Evolutionary conservation across 1,140 invertebrate genomes (phyloP).

Genomic region (Heliconius hewitsoni): DNA sequence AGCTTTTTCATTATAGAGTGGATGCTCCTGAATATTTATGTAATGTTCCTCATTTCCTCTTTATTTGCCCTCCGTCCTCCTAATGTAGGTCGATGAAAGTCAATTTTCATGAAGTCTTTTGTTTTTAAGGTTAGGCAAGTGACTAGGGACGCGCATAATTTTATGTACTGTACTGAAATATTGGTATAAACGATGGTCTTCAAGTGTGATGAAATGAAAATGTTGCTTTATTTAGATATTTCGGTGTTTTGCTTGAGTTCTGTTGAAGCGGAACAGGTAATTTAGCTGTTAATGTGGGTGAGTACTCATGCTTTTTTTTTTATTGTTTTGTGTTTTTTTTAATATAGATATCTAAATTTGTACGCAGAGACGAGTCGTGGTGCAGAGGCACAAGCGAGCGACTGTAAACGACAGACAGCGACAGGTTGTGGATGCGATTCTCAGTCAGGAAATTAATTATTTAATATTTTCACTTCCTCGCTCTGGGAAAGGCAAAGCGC

Average conservation of each 20-base stretch:
- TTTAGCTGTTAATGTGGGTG: background rate
- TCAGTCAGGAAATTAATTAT: no score
- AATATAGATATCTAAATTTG: background rate
- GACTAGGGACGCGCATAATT: slow-evolving; percentile 42
- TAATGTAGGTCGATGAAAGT: slow-evolving; percentile 47
- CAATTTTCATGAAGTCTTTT: slow-evolving; percentile 51
- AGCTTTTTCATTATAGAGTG: slow-evolving; percentile 55
- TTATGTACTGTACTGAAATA: slow-evolving; percentile 38
- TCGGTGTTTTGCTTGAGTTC: background rate
- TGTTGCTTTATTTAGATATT: background rate
- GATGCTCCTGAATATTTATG: slow-evolving; percentile 55
- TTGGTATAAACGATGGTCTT: slow-evolving; percentile 14
- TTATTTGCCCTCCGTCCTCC: slow-evolving; percentile 36
- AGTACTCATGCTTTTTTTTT: background rate
- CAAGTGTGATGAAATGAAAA: slow-evolving; percentile 12
- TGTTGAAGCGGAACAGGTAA: background rate
- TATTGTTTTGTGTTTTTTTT: background rate
- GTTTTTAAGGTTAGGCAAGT: slow-evolving; percentile 43
- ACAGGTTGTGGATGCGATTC: no score
- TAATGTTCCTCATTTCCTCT: slow-evolving; percentile 53
- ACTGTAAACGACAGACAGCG: no score
- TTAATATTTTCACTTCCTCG: no score
- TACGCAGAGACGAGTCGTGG: no score
- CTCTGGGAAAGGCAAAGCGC: no score
- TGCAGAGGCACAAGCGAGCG: no score